Conservation (phyloP, 1,140 invertebrate genomes). For the Patella vulgata region DNA sequence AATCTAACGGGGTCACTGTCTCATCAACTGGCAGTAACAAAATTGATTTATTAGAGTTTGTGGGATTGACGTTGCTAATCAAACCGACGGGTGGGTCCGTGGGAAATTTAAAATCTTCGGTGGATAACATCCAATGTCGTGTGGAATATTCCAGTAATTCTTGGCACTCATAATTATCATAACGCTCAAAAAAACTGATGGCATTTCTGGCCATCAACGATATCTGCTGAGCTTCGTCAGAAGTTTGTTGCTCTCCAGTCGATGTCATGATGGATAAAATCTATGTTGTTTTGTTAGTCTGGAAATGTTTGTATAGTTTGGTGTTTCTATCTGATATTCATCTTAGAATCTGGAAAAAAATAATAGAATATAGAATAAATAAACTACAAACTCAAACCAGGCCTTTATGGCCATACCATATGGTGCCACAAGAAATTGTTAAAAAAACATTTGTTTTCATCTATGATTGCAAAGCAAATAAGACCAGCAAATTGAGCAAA, state of each 20-base stretch:
- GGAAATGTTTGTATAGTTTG: neutral
- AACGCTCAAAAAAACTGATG: slow-evolving; percentile 55
- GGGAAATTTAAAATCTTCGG: slow-evolving; percentile 58
- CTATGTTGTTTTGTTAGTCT: neutral
- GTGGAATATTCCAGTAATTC: slow-evolving; percentile 53
- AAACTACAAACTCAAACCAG: neutral
- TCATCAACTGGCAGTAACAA: slow-evolving; percentile 36
- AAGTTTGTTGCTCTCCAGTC: neutral
- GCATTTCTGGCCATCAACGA: slow-evolving; percentile 25
- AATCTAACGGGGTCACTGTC: slow-evolving; percentile 30
- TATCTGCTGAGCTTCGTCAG: neutral
- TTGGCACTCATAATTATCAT: slow-evolving; percentile 62
- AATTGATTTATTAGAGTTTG: slow-evolving; percentile 27
- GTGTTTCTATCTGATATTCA: neutral
- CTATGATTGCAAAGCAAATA: no score
- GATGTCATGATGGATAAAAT: neutral
- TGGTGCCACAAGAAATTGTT: no score
- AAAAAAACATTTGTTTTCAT: no score
- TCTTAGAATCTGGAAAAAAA: neutral
- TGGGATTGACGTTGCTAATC: slow-evolving; percentile 46
- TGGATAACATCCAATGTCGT: slow-evolving; percentile 63
- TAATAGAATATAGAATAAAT: neutral
- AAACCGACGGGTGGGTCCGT: slow-evolving; percentile 61
- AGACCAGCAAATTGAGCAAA: no score
- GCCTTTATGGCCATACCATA: neutral